Base-by-base conservation (phyloP, 1,140 invertebrate species). In the Drosophila navojoa region DNA sequence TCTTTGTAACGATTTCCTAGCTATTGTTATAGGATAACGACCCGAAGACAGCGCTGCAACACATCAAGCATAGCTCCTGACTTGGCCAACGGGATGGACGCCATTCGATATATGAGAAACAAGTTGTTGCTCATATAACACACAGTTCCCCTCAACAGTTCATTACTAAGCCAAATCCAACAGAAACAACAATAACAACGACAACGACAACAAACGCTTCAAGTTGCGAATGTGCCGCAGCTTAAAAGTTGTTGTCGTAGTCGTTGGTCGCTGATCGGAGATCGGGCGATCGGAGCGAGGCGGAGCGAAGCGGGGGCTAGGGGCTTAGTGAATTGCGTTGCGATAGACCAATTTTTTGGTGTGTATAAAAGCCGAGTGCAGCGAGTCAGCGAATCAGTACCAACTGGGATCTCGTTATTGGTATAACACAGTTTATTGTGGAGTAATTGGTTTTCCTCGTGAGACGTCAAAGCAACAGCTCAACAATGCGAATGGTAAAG, bases 401-500 rank as follows among this genome's bases (percentile, higher is more conserved):
- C 90, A 85, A 68, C 76, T 91, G 90, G 81, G 77, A 89, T 92
- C 89, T 92, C 87, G 91, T 81, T 91, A 84, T 85, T 79, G 76
- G 77, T 87, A 81, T 81, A 89, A 77, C 84, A 79, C 75, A 84
- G 75, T 69, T 62, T 81, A 79, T 86, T 70, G 82, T 87, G 82
- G 84, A 82, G 76, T 82, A 87, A 87, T 81, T 76, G 35, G 85
- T 90, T 84, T 82, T 76, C 77, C 90, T 81, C 77, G 79, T 91
- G 78, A 80, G 71, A 79, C 82, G 86, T 91, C 90, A 77, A 80
- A 76, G 61, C 77, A 91, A 73, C 90, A 92, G 91, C 89, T 91
- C 86, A 91, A 91, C 91, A 90, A 92, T 92, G 91, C 90, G 89
- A 82, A 90, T 92, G 91, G 91, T 92, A 91, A 91, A 62, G 6